Base-by-base conservation (phyloP, 1,140 invertebrate genomes). In the Trachymyrmex septentrionalis region DNA sequence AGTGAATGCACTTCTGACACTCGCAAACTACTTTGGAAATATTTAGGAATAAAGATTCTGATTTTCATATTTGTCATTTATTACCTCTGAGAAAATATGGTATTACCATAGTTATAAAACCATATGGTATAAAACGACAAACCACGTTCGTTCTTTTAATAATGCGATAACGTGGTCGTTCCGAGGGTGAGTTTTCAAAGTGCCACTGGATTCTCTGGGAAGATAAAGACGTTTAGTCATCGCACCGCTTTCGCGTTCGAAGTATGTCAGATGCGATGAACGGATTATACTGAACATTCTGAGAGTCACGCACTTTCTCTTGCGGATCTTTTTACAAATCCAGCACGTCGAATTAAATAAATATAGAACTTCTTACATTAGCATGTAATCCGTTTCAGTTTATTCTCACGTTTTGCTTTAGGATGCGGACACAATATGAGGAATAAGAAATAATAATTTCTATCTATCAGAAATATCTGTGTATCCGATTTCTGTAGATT, bases 101-200 rank as follows among this genome's bases (percentile, higher is more conserved):
- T n/a, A n/a, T 44, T 44, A 44, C 38, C 38, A 9, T 38, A 38
- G 38, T 44, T 44, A 44, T n/a, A n/a, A n/a, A n/a, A n/a, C n/a
- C n/a, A n/a, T n/a, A n/a, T 2, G 2, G 38, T 38, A 66, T 61
- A 53, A 64, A 67, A 80, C 73, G 81, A 73, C 72, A 73, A 73
- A 59, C 67, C 78, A 80, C 85, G 78, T 89, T 89, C 87, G 87
- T 63, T 57, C 55, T 30, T 50, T 38, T 63, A 75, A 88, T 88
- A 89, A 89, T 86, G 48, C 88, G 57, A 64, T 27, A 30, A 88
- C 27, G 57, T 72, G 80, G 64, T 24, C 64, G 48, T 48, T 80
- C 50, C 12, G 27, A 71, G 30, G 27, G 30, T 21, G n/a, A 19
- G 21, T 12, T 73, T 64, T 38, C 75, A 44, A 34, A 24, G 21